These are phyloP conservation scores for Mizuhopecten yessoensis DNA, from an alignment of 1,140 invertebrate genomes.

Conservation along the genomic window DNA sequence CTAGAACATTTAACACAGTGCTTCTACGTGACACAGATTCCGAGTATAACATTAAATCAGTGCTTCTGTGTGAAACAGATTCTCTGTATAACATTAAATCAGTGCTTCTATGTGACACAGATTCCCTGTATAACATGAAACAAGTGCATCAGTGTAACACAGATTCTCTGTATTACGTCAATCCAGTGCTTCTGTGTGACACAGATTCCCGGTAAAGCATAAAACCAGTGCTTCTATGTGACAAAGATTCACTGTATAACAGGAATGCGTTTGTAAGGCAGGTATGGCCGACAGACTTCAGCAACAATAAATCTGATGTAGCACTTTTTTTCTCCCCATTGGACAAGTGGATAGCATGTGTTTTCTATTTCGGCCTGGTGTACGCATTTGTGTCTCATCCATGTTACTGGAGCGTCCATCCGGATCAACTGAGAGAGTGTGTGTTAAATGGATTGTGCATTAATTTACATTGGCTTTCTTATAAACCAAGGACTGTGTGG, in stretches of 20 bases:
- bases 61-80: background rate
- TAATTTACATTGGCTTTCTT: conserved; percentile 28
- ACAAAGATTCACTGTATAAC: background rate
- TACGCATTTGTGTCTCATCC: conserved; percentile 20
- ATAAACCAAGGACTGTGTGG: background rate
- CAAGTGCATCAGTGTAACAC: background rate
- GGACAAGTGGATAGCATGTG: background rate
- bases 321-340: conserved; percentile 13
- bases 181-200: background rate
- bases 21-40: background rate
- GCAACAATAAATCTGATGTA: background rate
- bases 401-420: conserved; percentile 22
- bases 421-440: conserved; percentile 4
- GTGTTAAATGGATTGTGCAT: conserved; percentile 15
- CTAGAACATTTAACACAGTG: background rate
- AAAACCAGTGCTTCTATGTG: background rate
- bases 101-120: background rate
- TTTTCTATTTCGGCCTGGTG: conserved; percentile 26
- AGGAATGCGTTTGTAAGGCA: background rate
- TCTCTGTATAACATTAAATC: background rate
- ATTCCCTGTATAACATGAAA: background rate
- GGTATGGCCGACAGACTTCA: background rate
- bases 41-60: background rate
- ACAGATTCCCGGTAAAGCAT: background rate
- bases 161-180: background rate